Base-by-base conservation (phyloP, 2,888 invertebrate genomes). In the Drosophila merina region DNA sequence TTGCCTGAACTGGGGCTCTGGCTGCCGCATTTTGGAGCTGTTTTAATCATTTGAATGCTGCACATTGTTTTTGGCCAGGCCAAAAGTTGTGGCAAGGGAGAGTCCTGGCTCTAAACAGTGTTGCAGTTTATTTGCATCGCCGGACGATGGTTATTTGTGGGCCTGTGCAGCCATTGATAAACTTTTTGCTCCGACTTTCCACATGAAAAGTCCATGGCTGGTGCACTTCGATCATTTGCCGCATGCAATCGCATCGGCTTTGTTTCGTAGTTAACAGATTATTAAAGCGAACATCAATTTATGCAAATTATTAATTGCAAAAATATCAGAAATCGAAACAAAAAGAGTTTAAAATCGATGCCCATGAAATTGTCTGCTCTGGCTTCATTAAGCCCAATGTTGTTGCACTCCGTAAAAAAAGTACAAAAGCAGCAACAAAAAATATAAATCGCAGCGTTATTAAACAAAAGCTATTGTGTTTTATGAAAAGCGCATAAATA, bases 1-100 rank as follows among this genome's bases (percentile, higher is more conserved):
- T 70, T 73, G 58, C 33, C 47, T 44, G 68, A 80, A 75, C 75
- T 63, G 57, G 57, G 70, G 66, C 70, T 76, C 58, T 77, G 74
- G 85, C 75, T 79, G 77, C 79, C 74, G 83, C 75, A 83, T 83
- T 86, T 86, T 59, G 63, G 70, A 84, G 81, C 82, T 78, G 77
- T 83, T 86, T 88, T 87, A 88, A 87, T 85, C 86, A 88, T 88
- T 87, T 76, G 79, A 87, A 85, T 87, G 80, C 77, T 86, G 84
- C 79, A 85, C 88, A 85, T 85, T 85, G 85, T 85, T 85, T 87
- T 86, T 60, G 55, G 48, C 44, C 45, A 10, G 30, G 12, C 25
- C 12, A 33, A 25, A 14, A 12, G 28, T 28, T 20, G 20, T 20
- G 20, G 20, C 1, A 20, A 6, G 30, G 10, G 20, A 3, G 8